Conservation (phyloP, 2,888 invertebrate genomes). For the Onchidella celtica region DNA sequence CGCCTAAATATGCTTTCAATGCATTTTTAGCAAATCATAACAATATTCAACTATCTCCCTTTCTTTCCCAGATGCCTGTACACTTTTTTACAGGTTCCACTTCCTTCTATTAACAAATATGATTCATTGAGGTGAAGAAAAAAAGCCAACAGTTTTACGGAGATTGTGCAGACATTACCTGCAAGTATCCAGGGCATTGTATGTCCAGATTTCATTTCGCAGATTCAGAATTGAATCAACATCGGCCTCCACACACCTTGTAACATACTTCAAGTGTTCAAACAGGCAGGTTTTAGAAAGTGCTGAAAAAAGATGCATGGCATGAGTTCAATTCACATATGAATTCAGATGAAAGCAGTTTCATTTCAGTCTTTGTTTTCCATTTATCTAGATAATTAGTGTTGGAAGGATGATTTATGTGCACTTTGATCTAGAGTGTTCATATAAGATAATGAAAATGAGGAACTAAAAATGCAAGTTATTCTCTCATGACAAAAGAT, state of each 20-base stretch:
- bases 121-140: too few species aligned
- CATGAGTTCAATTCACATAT: background rate
- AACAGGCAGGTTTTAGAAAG: conserved; percentile 27
- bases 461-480: background rate
- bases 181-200: conserved; percentile 18
- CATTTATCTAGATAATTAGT: background rate
- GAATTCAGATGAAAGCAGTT: background rate
- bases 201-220: conserved; percentile 15
- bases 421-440: too few species aligned
- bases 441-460: too few species aligned
- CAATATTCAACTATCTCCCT: background rate
- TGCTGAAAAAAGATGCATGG: conserved; percentile 1
- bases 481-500: too few species aligned
- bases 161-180: background rate
- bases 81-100: background rate
- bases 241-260: conserved; percentile 19
- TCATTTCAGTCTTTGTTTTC: background rate
- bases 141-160: too few species aligned
- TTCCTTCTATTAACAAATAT: background rate
- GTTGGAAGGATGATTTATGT: too few species aligned
- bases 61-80: background rate
- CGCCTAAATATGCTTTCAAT: too few species aligned
- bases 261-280: conserved; percentile 9
- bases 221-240: conserved; percentile 30
- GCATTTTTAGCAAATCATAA: too few species aligned